Base-by-base conservation (phyloP, 1,140 invertebrate genomes). In the Drosophila aff. region DNA sequence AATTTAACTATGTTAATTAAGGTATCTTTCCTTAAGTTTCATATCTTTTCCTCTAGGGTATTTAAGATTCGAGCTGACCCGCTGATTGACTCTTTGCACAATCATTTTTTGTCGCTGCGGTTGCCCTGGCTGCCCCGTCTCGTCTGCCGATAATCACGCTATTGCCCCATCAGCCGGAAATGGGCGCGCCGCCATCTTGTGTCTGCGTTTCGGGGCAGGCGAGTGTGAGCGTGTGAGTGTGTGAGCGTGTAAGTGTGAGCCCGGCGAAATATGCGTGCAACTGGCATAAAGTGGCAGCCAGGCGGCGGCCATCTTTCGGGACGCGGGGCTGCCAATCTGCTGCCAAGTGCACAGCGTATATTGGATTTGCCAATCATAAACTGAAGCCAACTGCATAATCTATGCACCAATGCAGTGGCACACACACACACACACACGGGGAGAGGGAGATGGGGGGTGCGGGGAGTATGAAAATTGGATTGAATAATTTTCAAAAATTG, bases 331-430 rank as follows among this genome's bases (percentile, higher is more conserved):
- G 82, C 78, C 78, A 85, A 85, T 85, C 82, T 85, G 82, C 72
- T 87, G 84, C 84, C 84, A 87, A 87, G 84, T 81, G 81, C 84
- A 84, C 77, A 76, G 79, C 84, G 81, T 84, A 87, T 87, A 87
- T 87, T 89, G 84, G 84, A 87, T 87, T 89, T 89, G 84, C 81
- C 84, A 87, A 87, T 87, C 84, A 87, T 89, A 89, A 89, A 87
- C 84, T 84, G 81, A 87, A 89, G 84, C 84, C 84, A 89, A 87
- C 84, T 89, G 84, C 84, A 89, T 89, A 89, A 89, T 89, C 84
- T 81, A 83, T 89, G 84, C 84, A 80, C 82, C 69, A 73, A 72
- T 81, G 75, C 84, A 79, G 57, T 67, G 33, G n/a, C 79, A 59
- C 76, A 83, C 72, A 63, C 66, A 21, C 3, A 8, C 1, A 11